phyloP scores from a whole-genome alignment of 2,888 invertebrate species.

The Nebria salina region DNA sequence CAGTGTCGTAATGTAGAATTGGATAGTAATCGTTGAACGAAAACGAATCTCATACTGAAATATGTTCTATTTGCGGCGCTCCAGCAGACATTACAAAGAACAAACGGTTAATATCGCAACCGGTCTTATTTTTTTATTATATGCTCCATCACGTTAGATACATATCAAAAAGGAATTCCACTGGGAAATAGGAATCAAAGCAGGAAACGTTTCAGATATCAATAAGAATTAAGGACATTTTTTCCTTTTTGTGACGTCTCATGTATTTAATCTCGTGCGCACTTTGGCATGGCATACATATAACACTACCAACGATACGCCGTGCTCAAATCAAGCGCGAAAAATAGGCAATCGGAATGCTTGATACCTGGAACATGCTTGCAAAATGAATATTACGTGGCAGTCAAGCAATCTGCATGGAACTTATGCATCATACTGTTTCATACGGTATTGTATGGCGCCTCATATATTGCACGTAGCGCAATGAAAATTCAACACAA shows the following conservation, averaged over 20 bases:
- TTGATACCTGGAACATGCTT: not conserved
- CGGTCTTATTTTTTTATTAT: conserved; percentile 27
- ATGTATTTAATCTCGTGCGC: conserved; percentile 33
- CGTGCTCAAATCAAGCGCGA: not conserved
- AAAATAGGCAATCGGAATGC: not conserved
- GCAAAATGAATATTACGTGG: not conserved
- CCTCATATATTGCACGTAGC: not conserved
- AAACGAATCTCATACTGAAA: conserved; percentile 14
- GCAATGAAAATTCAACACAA: not conserved
- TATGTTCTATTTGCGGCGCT: conserved; percentile 29
- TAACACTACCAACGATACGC: not conserved
- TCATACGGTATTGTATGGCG: not conserved
- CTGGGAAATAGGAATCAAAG: conserved; percentile 39
- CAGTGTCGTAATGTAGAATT: not conserved
- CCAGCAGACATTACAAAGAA: conserved; percentile 31
- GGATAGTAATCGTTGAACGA: conserved; percentile 3
- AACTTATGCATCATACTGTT: too few species aligned
- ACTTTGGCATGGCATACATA: not conserved
- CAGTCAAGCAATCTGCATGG: not conserved
- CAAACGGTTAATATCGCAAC: conserved; percentile 33
- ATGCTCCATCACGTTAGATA: conserved; percentile 42
- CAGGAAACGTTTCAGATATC: conserved; percentile 31
- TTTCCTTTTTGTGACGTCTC: conserved; percentile 25
- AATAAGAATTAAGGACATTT: conserved; percentile 33
- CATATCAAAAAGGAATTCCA: conserved; percentile 38